Evolutionary conservation across 1,140 invertebrate species (phyloP).

Genomic region (Drosophila ercepeae): DNA sequence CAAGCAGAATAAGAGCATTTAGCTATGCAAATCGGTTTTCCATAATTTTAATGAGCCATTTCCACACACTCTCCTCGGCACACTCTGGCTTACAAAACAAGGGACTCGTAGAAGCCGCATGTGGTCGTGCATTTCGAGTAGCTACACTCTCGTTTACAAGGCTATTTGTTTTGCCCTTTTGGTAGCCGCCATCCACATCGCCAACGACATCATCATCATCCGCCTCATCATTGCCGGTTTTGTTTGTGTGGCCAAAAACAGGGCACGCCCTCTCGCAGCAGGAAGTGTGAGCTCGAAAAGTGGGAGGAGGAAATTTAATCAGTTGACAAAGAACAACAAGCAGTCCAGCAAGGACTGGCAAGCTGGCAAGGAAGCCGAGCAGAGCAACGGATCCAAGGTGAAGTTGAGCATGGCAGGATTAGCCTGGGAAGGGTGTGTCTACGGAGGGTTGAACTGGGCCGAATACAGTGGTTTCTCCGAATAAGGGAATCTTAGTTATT

Average conservation of each 20-base stretch:
- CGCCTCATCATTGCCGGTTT: conserved; percentile 30
- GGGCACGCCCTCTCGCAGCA: conserved; percentile 71
- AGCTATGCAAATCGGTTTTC: conserved; percentile 47
- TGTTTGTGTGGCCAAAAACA: conserved; percentile 74
- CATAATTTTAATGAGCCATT: conserved; percentile 62
- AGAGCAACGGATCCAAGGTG: conserved; percentile 23
- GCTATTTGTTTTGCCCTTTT: conserved; percentile 65
- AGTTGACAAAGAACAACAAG: conserved; percentile 73
- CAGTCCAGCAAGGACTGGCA: conserved; percentile 9
- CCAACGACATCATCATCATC: conserved; percentile 47
- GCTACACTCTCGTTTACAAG: conserved; percentile 60
- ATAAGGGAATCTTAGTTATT: neutral
- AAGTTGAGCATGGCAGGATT: conserved; percentile 45
- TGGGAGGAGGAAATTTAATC: conserved; percentile 75
- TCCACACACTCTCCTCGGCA: conserved; percentile 39
- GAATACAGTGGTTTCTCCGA: conserved; percentile 7
- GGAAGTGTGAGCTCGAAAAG: conserved; percentile 40
- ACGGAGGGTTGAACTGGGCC: conserved; percentile 37
- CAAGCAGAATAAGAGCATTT: conserved; percentile 26
- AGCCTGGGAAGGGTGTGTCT: conserved; percentile 48
- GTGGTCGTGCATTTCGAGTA: conserved; percentile 58
- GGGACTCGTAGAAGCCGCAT: conserved; percentile 53
- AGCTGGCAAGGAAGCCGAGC: conserved; percentile 16
- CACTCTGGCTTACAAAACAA: conserved; percentile 36
- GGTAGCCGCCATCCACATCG: conserved; percentile 63